Conservation (phyloP, 1,140 invertebrate genomes). For the Psilanteris sp. region DNA sequence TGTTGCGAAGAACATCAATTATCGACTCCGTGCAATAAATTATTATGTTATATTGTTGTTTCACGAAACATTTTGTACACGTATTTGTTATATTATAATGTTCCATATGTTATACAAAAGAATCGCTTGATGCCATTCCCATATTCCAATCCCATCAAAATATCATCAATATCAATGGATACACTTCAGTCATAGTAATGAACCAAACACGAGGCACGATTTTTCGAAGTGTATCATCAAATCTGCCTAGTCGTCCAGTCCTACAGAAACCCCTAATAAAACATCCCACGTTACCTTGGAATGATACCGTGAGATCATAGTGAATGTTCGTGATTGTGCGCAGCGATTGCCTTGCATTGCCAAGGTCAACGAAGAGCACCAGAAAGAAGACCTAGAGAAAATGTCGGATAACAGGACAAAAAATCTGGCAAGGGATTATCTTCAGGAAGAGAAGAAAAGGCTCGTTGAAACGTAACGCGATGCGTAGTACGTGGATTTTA, state of each 20-base stretch:
- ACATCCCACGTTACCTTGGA: constrained; percentile 51
- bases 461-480: constrained; percentile 58
- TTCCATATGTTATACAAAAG: too few relatives aligned
- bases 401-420: constrained; percentile 65
- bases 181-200: constrained; percentile 23
- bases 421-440: constrained; percentile 56
- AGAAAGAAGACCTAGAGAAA: constrained; percentile 59
- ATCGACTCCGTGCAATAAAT: too few relatives aligned
- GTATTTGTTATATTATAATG: too few relatives aligned
- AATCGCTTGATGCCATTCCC: too few relatives aligned
- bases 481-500: constrained; percentile 56
- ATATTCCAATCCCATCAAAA: too few relatives aligned
- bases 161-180: constrained; percentile 16
- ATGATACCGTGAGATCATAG: constrained; percentile 59
- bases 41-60: too few relatives aligned
- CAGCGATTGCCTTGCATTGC: constrained; percentile 55
- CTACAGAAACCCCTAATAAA: constrained; percentile 56
- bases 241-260: constrained; percentile 25
- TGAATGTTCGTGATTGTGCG: constrained; percentile 57
- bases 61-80: too few relatives aligned
- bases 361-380: constrained; percentile 53
- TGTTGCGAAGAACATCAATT: too few relatives aligned
- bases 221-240: constrained; percentile 59
- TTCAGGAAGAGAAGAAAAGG: constrained; percentile 52
- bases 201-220: constrained; percentile 7